Evolutionary conservation across 1,140 invertebrate genomes (phyloP).

Genomic region (Zaprionus davidi): DNA sequence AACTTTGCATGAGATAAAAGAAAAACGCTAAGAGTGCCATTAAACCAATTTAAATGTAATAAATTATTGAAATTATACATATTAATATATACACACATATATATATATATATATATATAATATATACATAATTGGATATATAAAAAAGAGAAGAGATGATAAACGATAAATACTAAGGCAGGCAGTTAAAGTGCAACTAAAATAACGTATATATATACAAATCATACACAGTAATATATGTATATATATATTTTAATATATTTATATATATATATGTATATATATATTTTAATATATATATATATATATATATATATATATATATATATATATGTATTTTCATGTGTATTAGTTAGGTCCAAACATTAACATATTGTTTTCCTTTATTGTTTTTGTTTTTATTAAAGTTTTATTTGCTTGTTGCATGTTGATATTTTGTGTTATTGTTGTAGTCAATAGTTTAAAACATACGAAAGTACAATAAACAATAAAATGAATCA

Average conservation of each 20-base stretch:
- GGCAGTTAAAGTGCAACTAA: slow-evolving; percentile 53
- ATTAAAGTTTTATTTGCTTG: slow-evolving; percentile 35
- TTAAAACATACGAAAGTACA: slow-evolving; percentile 26
- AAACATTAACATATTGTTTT: slow-evolving; percentile 38
- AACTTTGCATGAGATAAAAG: slow-evolving; percentile 12
- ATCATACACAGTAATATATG: slow-evolving; percentile 23
- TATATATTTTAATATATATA: slow-evolving; percentile 4
- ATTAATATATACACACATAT: slow-evolving; percentile 60
- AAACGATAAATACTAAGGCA: slow-evolving; percentile 33
- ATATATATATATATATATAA: slow-evolving; percentile 40
- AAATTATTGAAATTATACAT: slow-evolving; percentile 80
- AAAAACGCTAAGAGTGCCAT: slow-evolving; percentile 78
- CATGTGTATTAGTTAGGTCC: slow-evolving; percentile 50
- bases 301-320: background rate
- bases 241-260: slow-evolving; percentile 39
- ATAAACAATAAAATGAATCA: slow-evolving; percentile 19
- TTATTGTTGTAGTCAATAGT: slow-evolving; percentile 42
- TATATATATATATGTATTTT: slow-evolving; percentile 8
- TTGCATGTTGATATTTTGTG: slow-evolving; percentile 35
- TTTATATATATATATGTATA: slow-evolving; percentile 24
- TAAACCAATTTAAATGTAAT: slow-evolving; percentile 81
- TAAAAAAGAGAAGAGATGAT: slow-evolving; percentile 13
- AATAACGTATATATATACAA: slow-evolving; percentile 43
- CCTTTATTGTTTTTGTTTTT: slow-evolving; percentile 40
- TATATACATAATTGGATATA: slow-evolving; percentile 53